Evolutionary conservation across 2,113 vertebrate genomes (phyloP), one percentile per base, ranked within the genome.

Genomic region (Phodopus roborovskii): DNA sequence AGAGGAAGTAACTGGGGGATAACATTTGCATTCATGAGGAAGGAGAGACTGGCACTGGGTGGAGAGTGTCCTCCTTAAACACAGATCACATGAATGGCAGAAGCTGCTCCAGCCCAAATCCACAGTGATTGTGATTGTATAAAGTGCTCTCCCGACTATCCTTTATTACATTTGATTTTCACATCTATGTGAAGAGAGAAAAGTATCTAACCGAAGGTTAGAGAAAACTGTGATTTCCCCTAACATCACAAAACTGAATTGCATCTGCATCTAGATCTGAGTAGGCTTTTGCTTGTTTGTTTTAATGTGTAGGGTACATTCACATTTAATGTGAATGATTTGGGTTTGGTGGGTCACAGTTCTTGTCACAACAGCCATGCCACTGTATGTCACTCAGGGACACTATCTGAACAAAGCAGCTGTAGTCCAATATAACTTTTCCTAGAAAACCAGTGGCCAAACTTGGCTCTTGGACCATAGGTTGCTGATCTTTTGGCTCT

Each of bases 361-460:
- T 45, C 74, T 50, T 88, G 45, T 87, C 33, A 87, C 12, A 66
- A 92, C 48, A 90, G 42, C 30, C 50, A 17, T 71, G 88, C 20
- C 75, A 33, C 33, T n/a, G 7, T 7, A 15, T 42, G 87, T 75
- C 24, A 92, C 92, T 19, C 68, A 68, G 12, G 70, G 53, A 89
- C 24, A 24, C n/a, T 66, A 28, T 77, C 33, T 28, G n/a, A 71
- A 96, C 81, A 90, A 28, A 68, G 83, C 73, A n/a, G 48, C 17
- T 87, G 73, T 88, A 50, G 70, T 90, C 28, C 71, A 92, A 77
- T 90, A 92, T 22, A 90, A 90, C n/a, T 95, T 88, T 92, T 89
- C 92, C 66, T 5, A 88, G 53, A 62, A 87, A 95, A 93, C 68
- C 5, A 62, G 12, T 39, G n/a, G 42, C 50, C 81, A n/a, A 75